Conservation (phyloP, 2,888 invertebrate species). For the Carpatolechia fugitivella region DNA sequence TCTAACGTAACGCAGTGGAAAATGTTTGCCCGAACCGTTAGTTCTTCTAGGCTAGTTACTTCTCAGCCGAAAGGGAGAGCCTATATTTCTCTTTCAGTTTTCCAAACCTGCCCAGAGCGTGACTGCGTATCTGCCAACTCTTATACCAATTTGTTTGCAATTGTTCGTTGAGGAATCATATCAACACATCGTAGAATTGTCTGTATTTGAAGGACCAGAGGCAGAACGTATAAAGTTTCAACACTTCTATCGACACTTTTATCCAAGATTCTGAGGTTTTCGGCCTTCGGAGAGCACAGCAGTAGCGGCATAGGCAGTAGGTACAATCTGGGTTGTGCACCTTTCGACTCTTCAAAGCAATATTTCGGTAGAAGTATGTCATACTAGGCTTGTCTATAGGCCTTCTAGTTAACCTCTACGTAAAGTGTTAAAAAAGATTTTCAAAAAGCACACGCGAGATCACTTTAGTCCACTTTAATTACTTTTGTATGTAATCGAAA, state of each 20-base stretch:
- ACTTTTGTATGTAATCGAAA: too few species aligned
- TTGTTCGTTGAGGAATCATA: conserved; percentile 6
- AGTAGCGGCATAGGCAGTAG: conserved; percentile 59
- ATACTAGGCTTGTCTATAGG: conserved; percentile 64
- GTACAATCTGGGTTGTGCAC: conserved; percentile 59
- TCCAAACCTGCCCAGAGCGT: too few species aligned
- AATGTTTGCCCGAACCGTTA: neutral
- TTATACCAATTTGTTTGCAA: too few species aligned
- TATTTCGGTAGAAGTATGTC: conserved; percentile 60
- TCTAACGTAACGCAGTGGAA: neutral
- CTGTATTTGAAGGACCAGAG: conserved; percentile 70
- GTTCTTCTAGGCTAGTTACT: neutral
- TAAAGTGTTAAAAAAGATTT: neutral
- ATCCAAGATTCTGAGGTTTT: conserved; percentile 58
- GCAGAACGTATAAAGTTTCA: conserved; percentile 70
- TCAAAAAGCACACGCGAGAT: neutral
- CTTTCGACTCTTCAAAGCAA: conserved; percentile 56
- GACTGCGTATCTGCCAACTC: too few species aligned
- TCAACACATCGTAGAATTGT: conserved; percentile 48
- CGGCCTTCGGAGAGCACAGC: conserved; percentile 56
- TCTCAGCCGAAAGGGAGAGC: neutral
- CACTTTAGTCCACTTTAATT: neutral
- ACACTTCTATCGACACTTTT: conserved; percentile 60
- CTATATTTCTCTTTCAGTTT: too few species aligned
- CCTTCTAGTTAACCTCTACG: neutral